These are phyloP conservation scores for Leucania comma DNA, from an alignment of 2,888 invertebrate species.

Conservation along the genomic window DNA sequence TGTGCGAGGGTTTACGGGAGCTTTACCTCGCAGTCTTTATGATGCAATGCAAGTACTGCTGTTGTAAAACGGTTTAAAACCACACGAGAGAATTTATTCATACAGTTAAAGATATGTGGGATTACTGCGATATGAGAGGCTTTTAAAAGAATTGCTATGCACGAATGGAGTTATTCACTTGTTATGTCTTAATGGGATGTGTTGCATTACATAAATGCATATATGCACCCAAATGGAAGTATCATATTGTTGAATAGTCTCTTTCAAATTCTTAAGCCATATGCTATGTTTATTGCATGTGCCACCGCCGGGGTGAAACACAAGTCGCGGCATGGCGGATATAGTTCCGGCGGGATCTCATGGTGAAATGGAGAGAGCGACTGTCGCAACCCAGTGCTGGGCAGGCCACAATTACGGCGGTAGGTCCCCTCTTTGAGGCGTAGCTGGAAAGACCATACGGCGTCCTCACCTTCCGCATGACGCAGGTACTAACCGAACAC, in stretches of 20 bases:
- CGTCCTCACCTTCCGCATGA: no score
- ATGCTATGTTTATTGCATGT: no score
- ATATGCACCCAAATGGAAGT: not conserved
- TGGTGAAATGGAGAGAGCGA: no score
- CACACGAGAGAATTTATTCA: constrained; percentile 54
- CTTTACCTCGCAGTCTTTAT: constrained; percentile 62
- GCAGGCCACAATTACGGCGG: no score
- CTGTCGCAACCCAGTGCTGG: no score
- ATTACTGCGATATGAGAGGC: constrained; percentile 40
- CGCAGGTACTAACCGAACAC: no score
- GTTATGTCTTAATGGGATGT: constrained; percentile 24
- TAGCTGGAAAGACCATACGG: no score
- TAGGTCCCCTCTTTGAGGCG: no score
- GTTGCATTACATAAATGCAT: constrained; percentile 26
- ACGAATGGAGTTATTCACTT: constrained; percentile 30
- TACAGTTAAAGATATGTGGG: constrained; percentile 44
- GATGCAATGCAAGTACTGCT: constrained; percentile 31
- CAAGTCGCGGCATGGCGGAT: no score
- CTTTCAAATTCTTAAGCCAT: no score
- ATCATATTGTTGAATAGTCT: not conserved
- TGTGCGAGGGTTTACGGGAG: constrained; percentile 52
- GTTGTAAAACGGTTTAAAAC: constrained; percentile 62
- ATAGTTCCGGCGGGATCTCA: no score
- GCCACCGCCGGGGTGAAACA: no score
- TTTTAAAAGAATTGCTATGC: constrained; percentile 56